Evolutionary conservation across 2,113 vertebrate genomes (phyloP), one percentile per base, ranked within the genome.

Genomic region (Maccullochella peelii): DNA sequence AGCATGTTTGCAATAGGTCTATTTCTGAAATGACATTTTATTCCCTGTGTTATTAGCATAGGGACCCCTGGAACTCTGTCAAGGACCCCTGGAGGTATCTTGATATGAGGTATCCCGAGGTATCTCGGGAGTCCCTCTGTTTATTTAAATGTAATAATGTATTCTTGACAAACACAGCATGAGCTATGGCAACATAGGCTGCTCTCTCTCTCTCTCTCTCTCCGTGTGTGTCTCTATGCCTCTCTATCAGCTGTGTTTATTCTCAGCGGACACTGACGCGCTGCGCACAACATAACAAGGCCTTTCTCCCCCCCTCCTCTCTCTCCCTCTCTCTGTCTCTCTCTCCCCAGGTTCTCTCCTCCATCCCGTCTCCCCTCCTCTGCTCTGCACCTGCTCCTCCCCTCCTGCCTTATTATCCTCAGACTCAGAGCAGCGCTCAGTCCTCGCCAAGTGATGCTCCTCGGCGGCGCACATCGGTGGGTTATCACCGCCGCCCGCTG

Each of bases 331-430:
- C 18, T 54, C 33, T 68, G 65, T 66, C 73, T 70, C 62, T 63
- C 54, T 25, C 86, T 76, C 80, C 40, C 59, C 40, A 30, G 55
- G 73, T 61, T 44, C 72, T 69, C 82, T 78, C 70, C 73, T 73
- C 79, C 36, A 40, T 73, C 69, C 84, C 73, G 15, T 49, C 81
- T 66, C 73, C 52, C 82, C 85, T 90, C 82, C 89, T 80, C 84
- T 68, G 49, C 80, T 69, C 79, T 85, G 83, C 91, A 87, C 91
- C 88, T 90, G 85, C 91, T 90, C 89, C 88, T 88, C 90, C 91
- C 89, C 87, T 89, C 85, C 91, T 89, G 67, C 72, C 77, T 91
- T 86, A 81, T 88, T 88, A 85, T 87, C 80, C 86, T 87, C 87
- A 71, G 62, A 81, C 73, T 87, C 82, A 1, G 79, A 90, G 86